Evolutionary conservation across 2,888 invertebrate genomes (phyloP), one percentile per base, ranked within the genome.

Genomic region (Spatulosminthurus flaviceps): DNA sequence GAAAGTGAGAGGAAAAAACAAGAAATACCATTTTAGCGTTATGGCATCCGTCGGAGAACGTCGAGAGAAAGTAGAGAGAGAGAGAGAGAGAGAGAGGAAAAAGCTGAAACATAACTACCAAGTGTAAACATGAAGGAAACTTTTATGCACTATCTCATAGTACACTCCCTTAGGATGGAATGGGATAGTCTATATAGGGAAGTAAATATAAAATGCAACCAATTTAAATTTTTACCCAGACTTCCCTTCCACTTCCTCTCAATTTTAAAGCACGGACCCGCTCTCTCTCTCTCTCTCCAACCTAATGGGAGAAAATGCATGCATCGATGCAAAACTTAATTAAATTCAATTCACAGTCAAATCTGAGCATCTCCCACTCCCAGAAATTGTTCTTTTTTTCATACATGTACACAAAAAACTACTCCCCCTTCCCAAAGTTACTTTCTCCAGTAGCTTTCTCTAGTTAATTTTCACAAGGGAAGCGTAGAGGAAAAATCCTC

Each of bases 201-300:
- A 51, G 51, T 51, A 51, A 51, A 51, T 51, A n/a, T 51, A 51
- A n/a, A 51, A 51, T 51, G 51, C 7, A 51, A 19, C n/a, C 51
- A 51, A 51, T 51, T 51, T 51, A 51, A 51, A 51, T 51, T 51
- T 51, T 51, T 51, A 4, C 5, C 51, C n/a, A 51, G n/a, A 13
- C 16, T 2, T 9, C 51, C 16, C 51, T 16, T 16, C 19, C 51
- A 19, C 16, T 51, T 19, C 16, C 16, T 51, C 19, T 2, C n/a
- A 51, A 51, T 19, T 51, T 51, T 51, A 13, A 51, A 51, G 51
- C 5, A 51, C 51, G n/a, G 51, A 7, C 34, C 34, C 9, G 9
- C 9, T n/a, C n/a, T n/a, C n/a, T n/a, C n/a, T n/a, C n/a, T n/a
- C n/a, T n/a, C n/a, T n/a, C n/a, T 9, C 19, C 5, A 51, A 51